Conservation (phyloP, 2,888 invertebrate species). For the Drosophila anomalata region DNA sequence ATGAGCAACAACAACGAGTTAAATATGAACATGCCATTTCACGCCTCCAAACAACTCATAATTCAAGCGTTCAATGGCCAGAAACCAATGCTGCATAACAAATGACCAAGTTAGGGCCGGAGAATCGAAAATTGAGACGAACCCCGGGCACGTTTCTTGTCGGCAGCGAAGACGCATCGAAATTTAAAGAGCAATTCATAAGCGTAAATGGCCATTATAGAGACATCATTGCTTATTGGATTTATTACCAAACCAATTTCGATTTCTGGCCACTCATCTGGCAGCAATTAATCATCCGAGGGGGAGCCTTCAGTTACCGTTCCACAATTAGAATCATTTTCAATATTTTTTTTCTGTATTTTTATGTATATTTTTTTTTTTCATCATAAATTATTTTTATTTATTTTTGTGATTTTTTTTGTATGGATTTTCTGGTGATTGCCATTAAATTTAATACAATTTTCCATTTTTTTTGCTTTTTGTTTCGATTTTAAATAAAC, state of each 20-base stretch:
- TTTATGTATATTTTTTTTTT: constrained; percentile 48
- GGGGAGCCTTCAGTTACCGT: constrained; percentile 67
- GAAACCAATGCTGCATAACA: constrained; percentile 73
- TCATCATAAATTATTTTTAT: constrained; percentile 77
- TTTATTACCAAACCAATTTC: constrained; percentile 49
- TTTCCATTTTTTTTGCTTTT: constrained; percentile 45
- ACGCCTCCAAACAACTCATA: constrained; percentile 78
- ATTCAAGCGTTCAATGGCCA: constrained; percentile 65
- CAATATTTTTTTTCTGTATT: constrained; percentile 33
- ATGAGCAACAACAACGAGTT: constrained; percentile 8
- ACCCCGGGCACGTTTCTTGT: constrained; percentile 45
- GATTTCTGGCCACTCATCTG: constrained; percentile 68
- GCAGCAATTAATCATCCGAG: constrained; percentile 65
- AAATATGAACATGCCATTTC: constrained; percentile 76
- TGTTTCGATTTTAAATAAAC: constrained; percentile 66
- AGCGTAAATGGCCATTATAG: constrained; percentile 76
- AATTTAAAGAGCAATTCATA: constrained; percentile 79
- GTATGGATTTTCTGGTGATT: constrained; percentile 49
- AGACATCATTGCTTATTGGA: constrained; percentile 55
- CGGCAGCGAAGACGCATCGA: constrained; percentile 76
- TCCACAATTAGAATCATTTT: constrained; percentile 62
- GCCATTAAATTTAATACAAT: constrained; percentile 62
- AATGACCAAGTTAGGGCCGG: constrained; percentile 56
- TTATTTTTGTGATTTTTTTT: constrained; percentile 59
- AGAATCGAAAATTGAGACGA: constrained; percentile 17